Conservation (phyloP, 2,113 vertebrate species). For the Rattus norvegicus region GRCr8 NC_086039.1:136682501-136683000, state of each 20-base stretch:
- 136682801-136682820: not conserved
- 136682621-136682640: not conserved
- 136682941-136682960: constrained; percentile 64
- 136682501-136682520: not conserved
- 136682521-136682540: not conserved
- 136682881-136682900: constrained; percentile 38
- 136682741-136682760: constrained; percentile 8
- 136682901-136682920: not conserved
- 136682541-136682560: not conserved
- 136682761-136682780: constrained; percentile 45
- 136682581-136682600: not conserved
- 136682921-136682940: not conserved
- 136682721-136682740: constrained; percentile 36
- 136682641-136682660: constrained; percentile 42
- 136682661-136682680: not conserved
- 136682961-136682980: constrained; percentile 76
- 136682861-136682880: constrained; percentile 57
- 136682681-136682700: rapidly evolving
- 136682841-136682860: constrained; percentile 21
- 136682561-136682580: not conserved
- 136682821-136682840: not conserved
- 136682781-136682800: constrained; percentile 3
- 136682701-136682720: constrained; percentile 37
- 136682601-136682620: not conserved
- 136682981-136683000: constrained; percentile 73